A percentile compares a stretch with the other conserved stretches of the same genome.
These are phyloP conservation scores for Burhinus oedicnemus DNA, from an alignment of 2,113 vertebrate genomes.

Conservation along the genomic window DNA sequence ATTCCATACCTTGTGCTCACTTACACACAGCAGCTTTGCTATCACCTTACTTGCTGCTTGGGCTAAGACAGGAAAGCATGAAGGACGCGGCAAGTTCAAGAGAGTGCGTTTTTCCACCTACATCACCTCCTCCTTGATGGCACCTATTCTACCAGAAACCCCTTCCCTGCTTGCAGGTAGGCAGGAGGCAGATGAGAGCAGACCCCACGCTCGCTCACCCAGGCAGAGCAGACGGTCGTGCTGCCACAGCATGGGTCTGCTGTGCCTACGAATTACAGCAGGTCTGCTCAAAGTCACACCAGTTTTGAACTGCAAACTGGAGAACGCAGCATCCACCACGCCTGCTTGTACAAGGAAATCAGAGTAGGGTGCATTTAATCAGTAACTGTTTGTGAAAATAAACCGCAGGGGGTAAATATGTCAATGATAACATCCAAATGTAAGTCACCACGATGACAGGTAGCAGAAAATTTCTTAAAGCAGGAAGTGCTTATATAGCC, in stretches of 20 bases:
- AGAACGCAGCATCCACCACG: too few species aligned
- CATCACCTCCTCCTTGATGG: background rate
- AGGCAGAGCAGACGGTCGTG: background rate
- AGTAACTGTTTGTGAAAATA: background rate
- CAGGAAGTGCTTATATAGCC: background rate
- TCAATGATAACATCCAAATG: background rate
- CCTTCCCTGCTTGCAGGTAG: background rate
- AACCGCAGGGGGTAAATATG: background rate
- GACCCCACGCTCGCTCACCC: accelerated
- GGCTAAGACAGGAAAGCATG: background rate
- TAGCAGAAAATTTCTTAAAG: background rate
- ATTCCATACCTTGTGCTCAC: background rate
- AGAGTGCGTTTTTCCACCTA: background rate
- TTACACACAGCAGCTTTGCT: background rate
- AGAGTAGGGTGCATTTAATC: background rate
- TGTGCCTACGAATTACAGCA: too few species aligned
- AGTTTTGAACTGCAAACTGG: background rate
- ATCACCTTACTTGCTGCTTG: background rate
- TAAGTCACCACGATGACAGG: background rate
- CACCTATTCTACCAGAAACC: background rate
- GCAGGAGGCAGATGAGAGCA: background rate
- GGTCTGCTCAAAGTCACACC: background rate
- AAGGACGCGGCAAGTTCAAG: background rate
- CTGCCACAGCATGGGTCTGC: too few species aligned
- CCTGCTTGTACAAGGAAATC: background rate